phyloP scores from a whole-genome alignment of 1,140 invertebrate genomes.

The Polypedilum vanderplanki region DNA sequence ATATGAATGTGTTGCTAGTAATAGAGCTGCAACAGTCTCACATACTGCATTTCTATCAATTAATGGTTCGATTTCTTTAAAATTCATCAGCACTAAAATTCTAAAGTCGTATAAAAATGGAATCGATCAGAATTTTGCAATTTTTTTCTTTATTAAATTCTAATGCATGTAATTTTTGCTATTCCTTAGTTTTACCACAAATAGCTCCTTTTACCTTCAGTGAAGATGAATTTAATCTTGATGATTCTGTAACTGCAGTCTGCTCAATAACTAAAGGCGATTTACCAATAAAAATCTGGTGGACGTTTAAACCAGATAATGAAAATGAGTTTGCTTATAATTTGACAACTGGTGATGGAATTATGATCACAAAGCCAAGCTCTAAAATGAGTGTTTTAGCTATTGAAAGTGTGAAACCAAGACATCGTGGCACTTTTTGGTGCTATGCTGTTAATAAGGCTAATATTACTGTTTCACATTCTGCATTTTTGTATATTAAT shows the following conservation, averaged over 20 bases:
- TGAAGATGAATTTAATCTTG: slow-evolving; percentile 62
- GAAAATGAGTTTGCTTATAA: slow-evolving; percentile 46
- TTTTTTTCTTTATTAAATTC: too few relatives aligned
- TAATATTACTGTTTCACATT: slow-evolving; percentile 49
- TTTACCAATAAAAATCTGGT: slow-evolving; percentile 59
- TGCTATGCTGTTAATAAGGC: slow-evolving; percentile 60
- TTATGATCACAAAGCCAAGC: slow-evolving; percentile 52
- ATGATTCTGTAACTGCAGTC: slow-evolving; percentile 64
- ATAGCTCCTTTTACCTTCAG: slow-evolving; percentile 59
- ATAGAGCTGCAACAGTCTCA: slow-evolving; percentile 47
- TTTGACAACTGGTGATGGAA: slow-evolving; percentile 44
- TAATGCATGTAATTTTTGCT: not conserved
- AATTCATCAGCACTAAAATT: not conserved
- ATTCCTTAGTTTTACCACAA: slow-evolving; percentile 42
- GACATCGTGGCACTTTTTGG: slow-evolving; percentile 62
- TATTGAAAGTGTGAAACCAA: slow-evolving; percentile 54
- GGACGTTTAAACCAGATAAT: slow-evolving; percentile 53
- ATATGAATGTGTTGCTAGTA: slow-evolving; percentile 55
- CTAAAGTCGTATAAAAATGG: not conserved
- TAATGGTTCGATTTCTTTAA: slow-evolving; percentile 47
- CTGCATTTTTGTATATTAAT: slow-evolving; percentile 54
- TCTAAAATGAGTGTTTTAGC: slow-evolving; percentile 58
- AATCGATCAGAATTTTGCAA: slow-evolving; percentile 1
- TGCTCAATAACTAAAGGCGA: slow-evolving; percentile 69
- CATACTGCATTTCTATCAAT: slow-evolving; percentile 48